Evolutionary conservation across 2,113 vertebrate species (phyloP).

Genomic region (Misgurnus mizolepis): DNA sequence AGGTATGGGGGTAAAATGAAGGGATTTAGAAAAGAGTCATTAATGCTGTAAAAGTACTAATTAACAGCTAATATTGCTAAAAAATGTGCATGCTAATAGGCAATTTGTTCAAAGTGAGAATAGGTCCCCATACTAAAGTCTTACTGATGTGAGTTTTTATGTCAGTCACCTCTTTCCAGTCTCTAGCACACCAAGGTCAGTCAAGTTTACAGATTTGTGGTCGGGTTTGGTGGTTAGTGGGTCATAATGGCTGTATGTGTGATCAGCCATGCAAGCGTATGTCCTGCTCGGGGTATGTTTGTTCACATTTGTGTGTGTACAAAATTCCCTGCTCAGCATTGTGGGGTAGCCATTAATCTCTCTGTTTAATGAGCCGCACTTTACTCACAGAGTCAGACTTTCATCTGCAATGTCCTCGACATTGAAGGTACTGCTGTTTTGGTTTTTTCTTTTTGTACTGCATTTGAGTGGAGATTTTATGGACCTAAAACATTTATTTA

Average conservation of each 20-base stretch:
- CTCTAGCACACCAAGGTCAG: background rate
- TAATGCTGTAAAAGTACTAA: no score
- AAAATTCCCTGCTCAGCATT: conserved; percentile 11
- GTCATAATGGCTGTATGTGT: background rate
- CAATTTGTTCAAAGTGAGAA: no score
- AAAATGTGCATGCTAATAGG: no score
- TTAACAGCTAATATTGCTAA: no score
- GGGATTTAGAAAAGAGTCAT: no score
- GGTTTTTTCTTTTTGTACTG: background rate
- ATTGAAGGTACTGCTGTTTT: background rate
- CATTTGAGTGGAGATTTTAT: background rate
- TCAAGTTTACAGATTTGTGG: conserved; percentile 2
- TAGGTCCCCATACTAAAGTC: no score
- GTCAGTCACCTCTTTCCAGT: background rate
- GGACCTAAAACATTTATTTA: background rate
- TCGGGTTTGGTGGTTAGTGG: background rate
- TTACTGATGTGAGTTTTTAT: no score
- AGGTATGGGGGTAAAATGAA: no score
- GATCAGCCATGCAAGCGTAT: background rate
- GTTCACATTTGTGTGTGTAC: background rate
- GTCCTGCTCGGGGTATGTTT: background rate
- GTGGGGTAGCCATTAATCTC: conserved; percentile 19
- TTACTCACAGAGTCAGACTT: background rate
- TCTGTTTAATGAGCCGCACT: conserved; percentile 7
- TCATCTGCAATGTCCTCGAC: background rate